Conservation (phyloP, 1,140 invertebrate species). For the Mycetomoellerius zeteki region DNA sequence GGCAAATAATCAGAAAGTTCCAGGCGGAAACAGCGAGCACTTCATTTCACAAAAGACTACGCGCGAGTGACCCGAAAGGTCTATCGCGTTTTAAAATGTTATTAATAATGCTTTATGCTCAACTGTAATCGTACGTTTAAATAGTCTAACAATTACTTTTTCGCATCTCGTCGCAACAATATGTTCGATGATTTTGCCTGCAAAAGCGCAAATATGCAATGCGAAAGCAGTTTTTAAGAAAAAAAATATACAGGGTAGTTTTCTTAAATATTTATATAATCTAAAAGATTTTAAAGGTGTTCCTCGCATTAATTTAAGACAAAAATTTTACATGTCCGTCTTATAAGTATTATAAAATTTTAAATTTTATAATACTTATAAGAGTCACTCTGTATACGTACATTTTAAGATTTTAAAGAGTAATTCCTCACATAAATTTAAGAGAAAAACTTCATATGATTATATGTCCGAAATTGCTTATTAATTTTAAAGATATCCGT, state of each 20-base stretch:
- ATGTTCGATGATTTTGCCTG: not conserved
- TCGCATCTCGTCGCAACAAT: not conserved
- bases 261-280: too few species aligned
- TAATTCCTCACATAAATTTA: too few species aligned
- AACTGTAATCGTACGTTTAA: not conserved
- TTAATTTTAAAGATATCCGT: too few species aligned
- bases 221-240: not conserved
- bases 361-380: too few species aligned
- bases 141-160: not conserved
- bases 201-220: not conserved
- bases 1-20: slow-evolving; percentile 56
- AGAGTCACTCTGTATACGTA: too few species aligned
- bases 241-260: not conserved
- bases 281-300: too few species aligned
- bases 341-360: too few species aligned
- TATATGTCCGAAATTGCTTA: too few species aligned
- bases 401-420: too few species aligned
- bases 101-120: not conserved
- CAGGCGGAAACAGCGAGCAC: slow-evolving; percentile 33
- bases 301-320: too few species aligned
- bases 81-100: not conserved
- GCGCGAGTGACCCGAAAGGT: not conserved
- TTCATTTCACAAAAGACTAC: slow-evolving; percentile 9
- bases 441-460: too few species aligned
- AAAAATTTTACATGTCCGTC: too few species aligned